Evolutionary conservation across 2,888 invertebrate genomes (phyloP), one percentile per base, ranked within the genome.

Genomic region (Nowickia ferox): DNA sequence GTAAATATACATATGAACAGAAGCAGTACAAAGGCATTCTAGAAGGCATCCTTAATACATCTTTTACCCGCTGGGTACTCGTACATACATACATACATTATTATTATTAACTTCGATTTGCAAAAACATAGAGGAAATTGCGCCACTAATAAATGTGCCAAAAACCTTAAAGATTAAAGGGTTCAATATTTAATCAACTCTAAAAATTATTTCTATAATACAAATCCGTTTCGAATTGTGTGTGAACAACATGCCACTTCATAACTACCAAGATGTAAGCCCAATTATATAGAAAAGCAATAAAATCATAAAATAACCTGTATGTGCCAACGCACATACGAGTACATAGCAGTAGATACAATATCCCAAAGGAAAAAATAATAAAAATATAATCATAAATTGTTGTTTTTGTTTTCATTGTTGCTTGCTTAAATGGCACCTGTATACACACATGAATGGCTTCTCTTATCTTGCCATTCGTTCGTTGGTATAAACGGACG

Each of bases 261-360:
- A 85, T 77, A 85, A 74, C 72, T 51, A 68, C 68, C 72, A 77
- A 82, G 19, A 71, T 63, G 68, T 71, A 71, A 81, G 68, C 72
- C 68, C 81, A 85, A 85, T 85, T 81, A 85, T 83, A 65, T 77
- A 83, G 51, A 77, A 77, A 81, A 72, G 66, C 77, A 83, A 77
- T 83, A 77, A 83, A 77, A 72, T 83, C 71, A 72, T 72, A 77
- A 77, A 77, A 71, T 69, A 65, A 65, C 66, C 66, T 57, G 30
- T 66, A 22, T 38, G 19, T 69, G 19, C 40, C 19, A 46, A 75
- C 66, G 19, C 46, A 48, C 46, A n/a, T n/a, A n/a, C n/a, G n/a
- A n/a, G n/a, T 74, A 75, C 22, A 69, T 22, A 71, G 15, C 30
- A 30, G 5, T 30, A 6, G 30, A 30, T 38, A 53, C 13, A n/a